Evolutionary conservation across 92 coral and sea anemone species (phyloP), one percentile per base, ranked within the genome.

Genomic region (Porites divaricata): DNA sequence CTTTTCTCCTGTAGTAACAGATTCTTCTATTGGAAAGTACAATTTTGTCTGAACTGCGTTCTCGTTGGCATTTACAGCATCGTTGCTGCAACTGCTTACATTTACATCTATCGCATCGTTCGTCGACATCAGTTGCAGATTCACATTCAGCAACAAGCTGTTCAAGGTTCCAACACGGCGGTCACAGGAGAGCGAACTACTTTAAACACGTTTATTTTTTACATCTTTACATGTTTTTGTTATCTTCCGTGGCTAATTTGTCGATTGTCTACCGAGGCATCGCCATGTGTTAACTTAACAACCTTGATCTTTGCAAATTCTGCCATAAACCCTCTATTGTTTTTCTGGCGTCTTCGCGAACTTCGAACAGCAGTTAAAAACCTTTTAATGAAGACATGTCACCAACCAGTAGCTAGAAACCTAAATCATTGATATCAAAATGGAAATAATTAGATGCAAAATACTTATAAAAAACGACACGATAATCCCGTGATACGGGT

Each of bases 141-240:
- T 58, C 53, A 25, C 1, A 10, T n/a, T 67, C 84, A 79, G 13
- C 53, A 68, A 10, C 66, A 54, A 2, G 41, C 73, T 7, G 19
- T 45, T 4, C 50, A 68, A 26, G 8, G 14, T 13, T 13, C 49
- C 0, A 17, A 25, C 19, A 35, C 4, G 45, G 12, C 11, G 22
- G 48, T 11, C 0, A 62, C 23, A 50, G 25, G 28, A 12, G 68
- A 7, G 51, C 66, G 24, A 80, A 54, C n/a, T 26, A 56, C 68
- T 6, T 15, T 68, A n/a, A 68, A 26, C 67, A 69, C 84, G 26
- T 79, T 79, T 48, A 51, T 67, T 4, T 79, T 22, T 67, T 79
- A 79, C 35, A 79, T 79, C 11, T 67, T 16, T 54, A 14, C 68
- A n/a, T 0, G 67, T 19, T 1, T 79, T n/a, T 79, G 75, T 53